Evolutionary conservation across 2,113 vertebrate species (phyloP), one percentile per base, ranked within the genome.

Genomic region (Oostethus manadensis): DNA sequence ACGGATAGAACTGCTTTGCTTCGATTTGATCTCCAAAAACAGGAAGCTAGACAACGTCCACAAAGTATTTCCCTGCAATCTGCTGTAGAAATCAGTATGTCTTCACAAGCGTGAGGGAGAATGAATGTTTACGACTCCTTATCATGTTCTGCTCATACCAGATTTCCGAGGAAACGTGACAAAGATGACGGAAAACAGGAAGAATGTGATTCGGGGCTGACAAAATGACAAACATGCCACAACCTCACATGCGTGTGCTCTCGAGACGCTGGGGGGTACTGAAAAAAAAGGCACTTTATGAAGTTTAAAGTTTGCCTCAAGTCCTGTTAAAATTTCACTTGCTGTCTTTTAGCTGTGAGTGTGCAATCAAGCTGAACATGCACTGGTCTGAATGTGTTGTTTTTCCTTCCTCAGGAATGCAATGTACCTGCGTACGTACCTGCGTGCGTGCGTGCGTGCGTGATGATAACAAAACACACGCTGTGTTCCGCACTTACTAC

Each of bases 381-480:
- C 51, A 29, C 62, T 54, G 57, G 17, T 74, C 59, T 62, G 38
- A 45, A 38, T 47, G 58, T 51, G 64, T 54, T 73, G 63, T 71
- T 76, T 69, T 62, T 65, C 38, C 43, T 44, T 53, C 42, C 57
- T 60, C 44, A 65, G 71, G 71, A 80, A 70, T 80, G 70, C 18
- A 49, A 11, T 8, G 14, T 50, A 20, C 7, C 1, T 43, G 20
- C 20, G 14, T 10, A 13, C 22, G 54, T n/a, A 22, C 42, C 40
- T 46, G 9, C 50, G 40, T 21, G 8, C 21, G 14, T 62, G 66
- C 64, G 3, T 16, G 55, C 23, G 44, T 23, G n/a, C 23, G 48
- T 40, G 51, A 38, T 40, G 51, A 55, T 20, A 40, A n/a, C 33
- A 40, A 55, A 40, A 38, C 10, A 20, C 51, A 20, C 51, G 40